A percentile compares a stretch with the other conserved stretches of the same genome.
Conservation (phyloP, 2,888 invertebrate genomes). For the Cantharis rustica region DNA sequence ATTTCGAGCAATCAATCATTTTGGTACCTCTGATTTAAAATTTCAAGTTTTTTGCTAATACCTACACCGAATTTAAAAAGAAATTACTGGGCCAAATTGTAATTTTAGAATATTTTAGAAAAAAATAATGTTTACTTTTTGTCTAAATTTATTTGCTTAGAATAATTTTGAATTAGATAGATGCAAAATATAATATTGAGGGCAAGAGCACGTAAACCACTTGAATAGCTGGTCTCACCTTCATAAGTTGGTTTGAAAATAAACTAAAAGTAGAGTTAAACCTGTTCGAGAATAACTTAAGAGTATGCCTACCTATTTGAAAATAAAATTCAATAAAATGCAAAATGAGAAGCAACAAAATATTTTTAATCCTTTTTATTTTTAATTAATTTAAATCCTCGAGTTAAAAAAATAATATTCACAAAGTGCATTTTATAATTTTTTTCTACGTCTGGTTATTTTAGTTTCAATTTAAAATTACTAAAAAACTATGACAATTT, state of each 20-base stretch:
- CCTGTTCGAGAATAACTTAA: slow-evolving; percentile 6
- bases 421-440: no score
- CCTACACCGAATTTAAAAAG: no score
- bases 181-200: slow-evolving; percentile 13
- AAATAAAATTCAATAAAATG: background rate
- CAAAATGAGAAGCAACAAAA: background rate
- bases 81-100: no score
- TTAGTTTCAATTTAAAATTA: background rate
- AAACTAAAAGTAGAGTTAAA: slow-evolving; percentile 20
- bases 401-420: background rate
- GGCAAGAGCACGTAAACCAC: slow-evolving; percentile 26
- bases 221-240: slow-evolving; percentile 12
- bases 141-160: background rate
- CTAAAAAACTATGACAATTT: background rate
- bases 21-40: background rate
- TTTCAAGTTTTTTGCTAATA: background rate
- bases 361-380: background rate
- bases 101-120: no score
- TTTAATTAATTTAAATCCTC: background rate
- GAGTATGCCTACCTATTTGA: background rate
- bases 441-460: background rate
- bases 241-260: slow-evolving; percentile 20
- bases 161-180: background rate
- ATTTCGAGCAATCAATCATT: background rate
- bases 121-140: no score